Evolutionary conservation across 2,113 vertebrate species (phyloP), one percentile per base, ranked within the genome.

Genomic region (Nestor notabilis): DNA sequence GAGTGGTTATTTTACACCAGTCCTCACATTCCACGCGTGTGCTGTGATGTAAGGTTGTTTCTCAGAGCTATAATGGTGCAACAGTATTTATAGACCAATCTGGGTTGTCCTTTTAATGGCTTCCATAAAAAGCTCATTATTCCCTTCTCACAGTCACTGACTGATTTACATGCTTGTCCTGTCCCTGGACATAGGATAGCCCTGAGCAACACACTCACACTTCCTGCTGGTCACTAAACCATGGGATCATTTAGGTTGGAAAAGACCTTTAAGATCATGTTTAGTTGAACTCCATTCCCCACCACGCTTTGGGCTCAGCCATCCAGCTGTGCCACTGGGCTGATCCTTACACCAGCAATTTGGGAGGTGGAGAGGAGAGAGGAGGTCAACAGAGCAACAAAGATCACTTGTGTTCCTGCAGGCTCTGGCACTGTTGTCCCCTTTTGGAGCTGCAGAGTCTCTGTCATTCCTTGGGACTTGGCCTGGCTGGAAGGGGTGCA

Each of bases 51-150:
- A 39, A 90, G 87, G 77, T 9, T 37, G 47, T 82, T 95, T 35
- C 76, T 75, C 35, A 7, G 89, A 25, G 60, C 87, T 69, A 0
- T 69, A 61, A 71, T 56, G 84, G 81, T 94, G 95, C 84, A 53
- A 5, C 63, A 64, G 85, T 94, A 44, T 95, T 96, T 90, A 90
- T 83, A 92, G 96, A 64, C 68, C 95, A 87, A 17, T 84, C 92
- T 87, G 94, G 95, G 71, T 50, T 95, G 90, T 85, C 82, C 94
- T 92, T 84, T 93, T 96, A 84, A 95, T 95, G 87, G 87, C 89
- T 78, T 13, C 95, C 95, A 95, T 94, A 72, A 95, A 95, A 95
- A 96, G 52, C 94, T 96, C 86, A 24, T 97, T 95, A 94, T 95
- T 94, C 89, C 90, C 76, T 76, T 52, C 47, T 4, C 66, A 33